phyloP scores from a whole-genome alignment of 2,888 invertebrate genomes.

The Mythimna ferrago region DNA sequence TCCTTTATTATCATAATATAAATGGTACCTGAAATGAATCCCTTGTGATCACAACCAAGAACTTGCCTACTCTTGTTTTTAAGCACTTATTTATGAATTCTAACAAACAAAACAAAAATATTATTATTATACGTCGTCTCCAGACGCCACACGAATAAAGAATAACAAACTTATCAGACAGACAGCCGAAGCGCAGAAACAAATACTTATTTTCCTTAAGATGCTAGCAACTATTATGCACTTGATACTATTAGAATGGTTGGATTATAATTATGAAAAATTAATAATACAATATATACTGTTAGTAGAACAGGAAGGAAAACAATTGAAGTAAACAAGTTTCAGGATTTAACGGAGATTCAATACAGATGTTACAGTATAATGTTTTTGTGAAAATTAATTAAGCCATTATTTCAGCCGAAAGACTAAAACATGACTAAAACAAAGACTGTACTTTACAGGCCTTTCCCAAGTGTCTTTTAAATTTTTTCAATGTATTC shows the following conservation, averaged over 20 bases:
- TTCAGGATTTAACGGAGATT: background rate
- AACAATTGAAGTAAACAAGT: background rate
- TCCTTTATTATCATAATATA: background rate
- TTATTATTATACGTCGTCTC: background rate
- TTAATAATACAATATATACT: too few species aligned
- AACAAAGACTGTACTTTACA: too few species aligned
- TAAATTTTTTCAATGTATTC: too few species aligned
- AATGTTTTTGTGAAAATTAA: background rate
- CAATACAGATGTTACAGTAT: background rate
- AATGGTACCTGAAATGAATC: constrained; percentile 4
- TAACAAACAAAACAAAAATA: too few species aligned
- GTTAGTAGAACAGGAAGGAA: background rate
- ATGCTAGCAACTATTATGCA: background rate
- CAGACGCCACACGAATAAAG: too few species aligned
- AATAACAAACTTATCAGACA: background rate
- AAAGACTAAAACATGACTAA: too few species aligned
- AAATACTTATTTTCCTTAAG: background rate
- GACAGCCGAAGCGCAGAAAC: background rate
- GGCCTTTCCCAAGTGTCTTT: too few species aligned
- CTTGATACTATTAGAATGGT: background rate
- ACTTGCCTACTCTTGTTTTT: background rate
- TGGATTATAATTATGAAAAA: background rate
- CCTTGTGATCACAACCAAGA: constrained; percentile 5
- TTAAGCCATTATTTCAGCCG: background rate
- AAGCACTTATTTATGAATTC: too few species aligned